Conservation (phyloP, 2,888 invertebrate species). For the Notodonta ziczac region DNA sequence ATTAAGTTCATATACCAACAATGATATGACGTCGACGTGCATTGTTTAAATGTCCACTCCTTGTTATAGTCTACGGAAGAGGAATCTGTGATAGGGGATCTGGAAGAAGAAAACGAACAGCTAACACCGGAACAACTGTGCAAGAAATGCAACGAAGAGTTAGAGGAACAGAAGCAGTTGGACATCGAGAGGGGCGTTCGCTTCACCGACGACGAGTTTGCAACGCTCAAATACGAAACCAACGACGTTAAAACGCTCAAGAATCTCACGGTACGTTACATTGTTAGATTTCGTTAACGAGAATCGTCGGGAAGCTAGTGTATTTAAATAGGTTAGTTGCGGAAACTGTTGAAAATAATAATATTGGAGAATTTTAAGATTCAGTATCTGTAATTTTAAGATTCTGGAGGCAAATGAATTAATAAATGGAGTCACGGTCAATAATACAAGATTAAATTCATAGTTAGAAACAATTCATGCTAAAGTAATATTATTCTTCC, state of each 20-base stretch:
- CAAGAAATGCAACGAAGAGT: slow-evolving; percentile 61
- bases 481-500: no score
- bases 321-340: neutral
- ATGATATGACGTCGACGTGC: no score
- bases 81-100: slow-evolving; percentile 66
- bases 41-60: neutral
- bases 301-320: neutral
- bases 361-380: no score
- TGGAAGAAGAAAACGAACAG: slow-evolving; percentile 62
- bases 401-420: no score
- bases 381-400: no score
- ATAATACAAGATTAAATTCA: no score
- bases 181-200: slow-evolving; percentile 84
- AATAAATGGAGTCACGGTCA: no score
- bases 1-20: no score
- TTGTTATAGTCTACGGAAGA: slow-evolving; percentile 65
- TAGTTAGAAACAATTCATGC: no score
- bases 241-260: slow-evolving; percentile 84
- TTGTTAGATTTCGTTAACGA: slow-evolving; percentile 5
- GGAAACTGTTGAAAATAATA: neutral
- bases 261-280: slow-evolving; percentile 80
- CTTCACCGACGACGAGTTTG: slow-evolving; percentile 84
- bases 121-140: slow-evolving; percentile 73
- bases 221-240: slow-evolving; percentile 86
- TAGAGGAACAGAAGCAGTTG: slow-evolving; percentile 62